Evolutionary conservation across 1,140 invertebrate genomes (phyloP).

Genomic region (Drosophila tani): DNA sequence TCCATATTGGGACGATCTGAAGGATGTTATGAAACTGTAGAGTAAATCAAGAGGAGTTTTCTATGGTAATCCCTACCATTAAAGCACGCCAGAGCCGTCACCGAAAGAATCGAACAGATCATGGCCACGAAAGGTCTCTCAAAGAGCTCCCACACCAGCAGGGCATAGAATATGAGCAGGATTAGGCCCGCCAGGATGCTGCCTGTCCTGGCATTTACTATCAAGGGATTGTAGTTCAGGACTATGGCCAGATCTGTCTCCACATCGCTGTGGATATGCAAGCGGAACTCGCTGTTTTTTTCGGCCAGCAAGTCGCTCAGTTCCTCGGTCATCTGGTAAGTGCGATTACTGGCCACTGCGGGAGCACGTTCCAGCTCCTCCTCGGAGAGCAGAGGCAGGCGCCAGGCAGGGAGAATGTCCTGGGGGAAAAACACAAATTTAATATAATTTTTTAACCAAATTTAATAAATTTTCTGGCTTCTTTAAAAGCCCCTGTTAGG

Average conservation of each 20-base stretch:
- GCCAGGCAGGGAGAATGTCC: conserved; percentile 72
- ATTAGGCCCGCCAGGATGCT: conserved; percentile 89
- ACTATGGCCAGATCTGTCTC: conserved; percentile 65
- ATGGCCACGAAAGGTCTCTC: conserved; percentile 91
- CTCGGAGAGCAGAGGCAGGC: conserved; percentile 52
- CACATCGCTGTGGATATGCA: conserved; percentile 67
- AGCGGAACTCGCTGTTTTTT: conserved; percentile 42
- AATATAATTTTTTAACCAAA: too few relatives aligned
- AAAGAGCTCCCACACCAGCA: conserved; percentile 92
- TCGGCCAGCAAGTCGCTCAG: conserved; percentile 35
- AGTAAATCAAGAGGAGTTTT: not conserved
- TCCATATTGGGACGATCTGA: conserved; percentile 89
- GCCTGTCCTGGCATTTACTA: conserved; percentile 87
- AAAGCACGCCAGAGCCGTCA: conserved; percentile 89
- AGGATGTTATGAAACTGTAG: too few relatives aligned
- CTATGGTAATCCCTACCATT: conserved; percentile 74
- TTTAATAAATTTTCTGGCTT: not conserved
- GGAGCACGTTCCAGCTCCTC: conserved; percentile 54
- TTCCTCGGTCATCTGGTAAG: conserved; percentile 63
- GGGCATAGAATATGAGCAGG: conserved; percentile 89
- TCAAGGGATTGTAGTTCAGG: conserved; percentile 86
- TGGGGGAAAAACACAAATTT: not conserved
- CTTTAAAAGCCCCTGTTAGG: not conserved
- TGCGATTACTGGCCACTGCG: conserved; percentile 62
- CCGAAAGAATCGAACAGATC: conserved; percentile 89